Percentiles rank a stretch among this genome's conserved stretches.
phyloP scores from a whole-genome alignment of 2,113 vertebrate species.

The Uropsilus gracilis region DNA sequence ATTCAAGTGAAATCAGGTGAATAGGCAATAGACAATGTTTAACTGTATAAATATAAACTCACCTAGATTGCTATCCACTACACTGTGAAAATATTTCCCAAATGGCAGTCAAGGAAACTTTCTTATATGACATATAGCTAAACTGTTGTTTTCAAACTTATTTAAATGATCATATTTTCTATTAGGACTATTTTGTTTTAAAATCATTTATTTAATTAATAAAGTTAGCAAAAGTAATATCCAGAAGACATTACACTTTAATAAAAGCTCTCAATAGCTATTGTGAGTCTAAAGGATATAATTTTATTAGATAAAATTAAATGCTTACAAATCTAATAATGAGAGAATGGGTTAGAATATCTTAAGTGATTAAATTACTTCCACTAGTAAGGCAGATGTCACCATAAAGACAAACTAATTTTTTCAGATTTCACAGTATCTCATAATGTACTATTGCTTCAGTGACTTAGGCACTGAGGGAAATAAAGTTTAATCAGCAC shows the following conservation, averaged over 20 bases:
- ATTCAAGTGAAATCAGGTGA: background rate
- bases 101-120: background rate
- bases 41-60: background rate
- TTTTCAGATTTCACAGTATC: background rate
- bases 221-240: background rate
- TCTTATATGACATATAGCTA: background rate
- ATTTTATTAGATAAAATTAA: constrained; percentile 25
- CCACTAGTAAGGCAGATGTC: background rate
- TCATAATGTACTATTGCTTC: background rate
- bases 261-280: background rate
- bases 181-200: background rate
- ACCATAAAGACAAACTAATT: background rate
- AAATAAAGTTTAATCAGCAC: constrained; percentile 45
- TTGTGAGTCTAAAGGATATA: background rate
- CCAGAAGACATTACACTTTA: background rate
- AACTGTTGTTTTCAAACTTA: background rate
- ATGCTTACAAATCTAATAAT: background rate
- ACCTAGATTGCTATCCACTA: background rate
- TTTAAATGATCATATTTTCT: background rate
- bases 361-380: background rate
- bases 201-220: background rate
- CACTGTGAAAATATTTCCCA: background rate
- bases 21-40: background rate
- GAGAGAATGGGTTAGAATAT: background rate
- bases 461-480: background rate